Percentiles rank a stretch among this genome's conserved stretches.
Conservation (phyloP, 2,113 vertebrate genomes). For the Piaya cayana region DNA sequence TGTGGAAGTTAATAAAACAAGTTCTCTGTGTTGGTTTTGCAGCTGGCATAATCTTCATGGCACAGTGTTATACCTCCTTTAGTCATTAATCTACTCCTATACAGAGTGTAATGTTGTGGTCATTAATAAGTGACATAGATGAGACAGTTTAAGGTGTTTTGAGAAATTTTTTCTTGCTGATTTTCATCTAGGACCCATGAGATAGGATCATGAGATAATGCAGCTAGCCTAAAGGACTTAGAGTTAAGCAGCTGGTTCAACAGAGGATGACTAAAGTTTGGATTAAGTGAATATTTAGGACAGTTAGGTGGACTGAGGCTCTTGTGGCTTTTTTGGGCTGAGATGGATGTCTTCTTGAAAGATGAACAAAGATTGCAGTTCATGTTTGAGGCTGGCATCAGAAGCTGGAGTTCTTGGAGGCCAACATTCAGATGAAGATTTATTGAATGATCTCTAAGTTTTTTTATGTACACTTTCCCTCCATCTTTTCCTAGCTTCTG, state of each 20-base stretch:
- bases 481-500: neutral
- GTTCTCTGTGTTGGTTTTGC: neutral
- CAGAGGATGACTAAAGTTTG: neutral
- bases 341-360: neutral
- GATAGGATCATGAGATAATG: neutral
- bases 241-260: neutral
- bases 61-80: neutral
- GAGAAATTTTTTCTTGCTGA: neutral
- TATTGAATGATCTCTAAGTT: neutral
- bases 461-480: neutral
- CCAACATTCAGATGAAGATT: neutral
- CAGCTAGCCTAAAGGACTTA: neutral
- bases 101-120: accelerated
- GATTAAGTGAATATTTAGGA: neutral
- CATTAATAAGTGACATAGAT: neutral
- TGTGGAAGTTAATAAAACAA: constrained; percentile 25
- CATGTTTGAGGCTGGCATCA: neutral
- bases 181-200: neutral
- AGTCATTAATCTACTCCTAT: neutral
- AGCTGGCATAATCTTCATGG: neutral
- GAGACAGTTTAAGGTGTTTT: neutral
- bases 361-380: neutral
- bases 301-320: neutral
- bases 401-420: neutral
- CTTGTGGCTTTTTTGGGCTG: neutral